phyloP scores from a whole-genome alignment of 2,797 vertebrate species.

The Sitta carolinensis region DNA sequence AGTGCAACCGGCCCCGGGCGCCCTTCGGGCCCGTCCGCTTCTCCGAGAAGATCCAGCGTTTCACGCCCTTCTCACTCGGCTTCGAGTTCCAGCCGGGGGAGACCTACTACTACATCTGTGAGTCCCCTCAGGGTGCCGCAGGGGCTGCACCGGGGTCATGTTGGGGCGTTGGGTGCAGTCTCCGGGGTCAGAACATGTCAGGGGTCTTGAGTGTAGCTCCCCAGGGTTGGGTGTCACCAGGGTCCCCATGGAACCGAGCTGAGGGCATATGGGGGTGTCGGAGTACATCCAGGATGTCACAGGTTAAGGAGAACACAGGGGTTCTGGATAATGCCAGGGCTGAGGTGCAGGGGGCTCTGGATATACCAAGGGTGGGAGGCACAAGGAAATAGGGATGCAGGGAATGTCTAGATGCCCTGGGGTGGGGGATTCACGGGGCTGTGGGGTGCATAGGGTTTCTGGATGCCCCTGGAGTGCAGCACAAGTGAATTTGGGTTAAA shows the following conservation, averaged over 20 bases:
- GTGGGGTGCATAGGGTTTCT: neutral
- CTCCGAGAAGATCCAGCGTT: constrained; percentile 94
- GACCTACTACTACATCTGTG: constrained; percentile 95
- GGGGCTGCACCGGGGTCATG: neutral
- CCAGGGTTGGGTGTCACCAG: neutral
- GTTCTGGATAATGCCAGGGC: neutral
- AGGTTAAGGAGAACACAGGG: too few relatives aligned
- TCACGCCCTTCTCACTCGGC: constrained; percentile 91
- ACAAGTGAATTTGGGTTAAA: neutral
- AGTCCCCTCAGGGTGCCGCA: constrained; percentile 52
- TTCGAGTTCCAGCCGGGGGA: constrained; percentile 89
- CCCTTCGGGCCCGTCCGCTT: constrained; percentile 86
- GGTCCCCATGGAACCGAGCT: neutral
- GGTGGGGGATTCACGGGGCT: neutral
- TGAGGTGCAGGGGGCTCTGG: neutral
- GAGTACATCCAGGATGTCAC: neutral
- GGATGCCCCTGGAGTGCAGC: neutral
- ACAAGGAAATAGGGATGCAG: neutral
- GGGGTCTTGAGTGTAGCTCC: neutral
- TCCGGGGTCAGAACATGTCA: neutral
- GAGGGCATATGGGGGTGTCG: fast-evolving
- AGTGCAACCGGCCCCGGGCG: constrained; percentile 84
- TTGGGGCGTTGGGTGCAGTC: neutral
- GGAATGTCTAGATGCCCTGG: neutral
- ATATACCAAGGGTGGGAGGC: neutral